Percentiles rank a stretch among this genome's conserved stretches.
Evolutionary conservation across 1,140 invertebrate genomes (phyloP).

Genomic region (Mizuhopecten yessoensis): DNA sequence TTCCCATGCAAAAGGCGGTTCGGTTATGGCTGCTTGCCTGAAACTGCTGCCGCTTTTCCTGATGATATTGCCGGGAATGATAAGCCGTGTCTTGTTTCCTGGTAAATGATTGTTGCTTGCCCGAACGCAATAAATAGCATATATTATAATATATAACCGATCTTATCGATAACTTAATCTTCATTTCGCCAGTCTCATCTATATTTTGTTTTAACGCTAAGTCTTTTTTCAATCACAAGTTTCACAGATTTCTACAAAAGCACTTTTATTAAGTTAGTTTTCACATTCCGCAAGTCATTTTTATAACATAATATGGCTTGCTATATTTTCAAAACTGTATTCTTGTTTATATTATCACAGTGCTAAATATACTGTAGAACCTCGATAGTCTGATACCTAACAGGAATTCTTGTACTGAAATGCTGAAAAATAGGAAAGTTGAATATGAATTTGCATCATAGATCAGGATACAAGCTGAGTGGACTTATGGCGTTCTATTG

Average conservation of each 20-base stretch:
- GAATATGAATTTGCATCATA: too few species aligned
- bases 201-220: background rate
- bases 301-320: background rate
- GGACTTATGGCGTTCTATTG: background rate
- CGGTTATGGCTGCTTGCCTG: constrained; percentile 83
- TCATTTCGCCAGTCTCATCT: background rate
- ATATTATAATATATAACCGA: background rate
- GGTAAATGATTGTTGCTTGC: constrained; percentile 61
- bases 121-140: background rate
- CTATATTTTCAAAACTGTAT: background rate
- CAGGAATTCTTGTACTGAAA: too few species aligned
- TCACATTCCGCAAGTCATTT: too few species aligned
- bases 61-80: constrained; percentile 85
- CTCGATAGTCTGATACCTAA: background rate
- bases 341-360: too few species aligned
- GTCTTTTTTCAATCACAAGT: background rate
- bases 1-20: constrained; percentile 84
- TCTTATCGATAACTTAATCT: too few species aligned
- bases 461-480: too few species aligned
- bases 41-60: constrained; percentile 85
- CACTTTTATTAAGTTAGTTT: too few species aligned
- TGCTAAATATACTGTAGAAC: background rate
- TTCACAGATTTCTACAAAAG: too few species aligned
- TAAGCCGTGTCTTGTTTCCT: constrained; percentile 82
- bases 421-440: too few species aligned